Evolutionary conservation across 2,797 vertebrate genomes (phyloP), one percentile per base, ranked within the genome.

Genomic region (Melanotaenia nigrans): DNA sequence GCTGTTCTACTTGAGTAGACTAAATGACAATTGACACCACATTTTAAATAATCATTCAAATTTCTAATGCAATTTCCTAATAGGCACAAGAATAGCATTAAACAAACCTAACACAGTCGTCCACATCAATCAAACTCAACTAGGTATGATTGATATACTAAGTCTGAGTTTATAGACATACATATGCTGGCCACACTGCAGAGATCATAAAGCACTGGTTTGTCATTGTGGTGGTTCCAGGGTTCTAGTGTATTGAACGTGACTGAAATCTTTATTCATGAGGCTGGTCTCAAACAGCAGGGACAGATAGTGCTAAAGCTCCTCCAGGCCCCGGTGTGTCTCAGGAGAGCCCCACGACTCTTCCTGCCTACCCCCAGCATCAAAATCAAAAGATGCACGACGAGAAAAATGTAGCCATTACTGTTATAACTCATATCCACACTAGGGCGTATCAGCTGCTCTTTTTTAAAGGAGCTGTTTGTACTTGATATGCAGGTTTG

Each of bases 211-310:
- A 93, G 73, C 89, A 90, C 49, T 69, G 85, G 88, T 89, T 86
- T 92, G 92, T 92, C 91, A 92, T 88, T 89, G 90, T 87, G 89
- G 83, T 87, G 77, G 75, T 91, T 93, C 81, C 82, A 70, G 79
- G 67, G 73, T 88, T 86, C 79, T 73, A 86, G 85, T 85, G 89
- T 84, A 85, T 87, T 45, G 84, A 90, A 92, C 92, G 90, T 92
- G 91, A 91, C 91, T 88, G 81, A 89, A 85, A 90, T 93, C 86
- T 92, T 92, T 92, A 93, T 92, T 92, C 91, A 93, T 92, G 87
- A 92, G 89, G 81, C 82, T 9, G 79, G 59, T 90, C 85, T 89
- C 75, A 80, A 91, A 88, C 91, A 90, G 90, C 87, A 78, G 90
- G 89, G 89, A 90, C 89, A 86, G 90, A 91, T 84, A 90, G 81